These are phyloP conservation scores for Leptocoma aspasia DNA, from an alignment of 2,113 vertebrate genomes.

Conservation along the genomic window DNA sequence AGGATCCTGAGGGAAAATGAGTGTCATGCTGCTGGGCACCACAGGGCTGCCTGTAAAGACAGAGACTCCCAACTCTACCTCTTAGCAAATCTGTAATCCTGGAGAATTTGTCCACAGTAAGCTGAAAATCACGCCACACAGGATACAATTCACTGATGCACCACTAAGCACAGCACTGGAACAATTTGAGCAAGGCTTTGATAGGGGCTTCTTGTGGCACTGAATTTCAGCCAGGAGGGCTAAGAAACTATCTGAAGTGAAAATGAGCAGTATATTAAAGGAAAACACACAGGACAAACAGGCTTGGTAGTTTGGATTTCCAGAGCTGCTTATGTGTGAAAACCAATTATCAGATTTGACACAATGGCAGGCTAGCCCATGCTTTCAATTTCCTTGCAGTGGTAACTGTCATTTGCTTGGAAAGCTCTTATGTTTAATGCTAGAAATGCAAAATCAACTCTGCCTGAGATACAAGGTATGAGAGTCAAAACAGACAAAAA, in stretches of 20 bases:
- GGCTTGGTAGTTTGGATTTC: not conserved
- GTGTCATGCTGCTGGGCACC: not conserved
- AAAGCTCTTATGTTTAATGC: not conserved
- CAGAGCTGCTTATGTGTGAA: not conserved
- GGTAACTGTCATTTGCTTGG: not conserved
- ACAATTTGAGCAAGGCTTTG: not conserved
- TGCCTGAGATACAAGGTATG: not conserved
- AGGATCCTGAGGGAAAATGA: not conserved
- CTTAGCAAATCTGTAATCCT: not conserved
- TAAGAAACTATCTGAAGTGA: not conserved
- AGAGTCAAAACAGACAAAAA: not conserved
- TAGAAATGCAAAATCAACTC: not conserved
- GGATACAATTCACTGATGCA: not conserved
- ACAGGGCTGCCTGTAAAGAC: not conserved
- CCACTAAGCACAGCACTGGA: not conserved
- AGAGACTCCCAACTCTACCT: not conserved
- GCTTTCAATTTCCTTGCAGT: not conserved
- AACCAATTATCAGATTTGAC: not conserved
- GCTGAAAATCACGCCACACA: fast-evolving
- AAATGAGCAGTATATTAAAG: not conserved
- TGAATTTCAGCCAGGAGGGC: not conserved
- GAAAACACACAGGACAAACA: not conserved
- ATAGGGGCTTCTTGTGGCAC: not conserved
- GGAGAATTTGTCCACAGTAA: not conserved
- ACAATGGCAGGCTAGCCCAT: not conserved